A percentile compares a stretch with the other conserved stretches of the same genome.
These are phyloP conservation scores for Plagiodera versicolora DNA, from an alignment of 2,888 invertebrate species.

Conservation along the genomic window DNA sequence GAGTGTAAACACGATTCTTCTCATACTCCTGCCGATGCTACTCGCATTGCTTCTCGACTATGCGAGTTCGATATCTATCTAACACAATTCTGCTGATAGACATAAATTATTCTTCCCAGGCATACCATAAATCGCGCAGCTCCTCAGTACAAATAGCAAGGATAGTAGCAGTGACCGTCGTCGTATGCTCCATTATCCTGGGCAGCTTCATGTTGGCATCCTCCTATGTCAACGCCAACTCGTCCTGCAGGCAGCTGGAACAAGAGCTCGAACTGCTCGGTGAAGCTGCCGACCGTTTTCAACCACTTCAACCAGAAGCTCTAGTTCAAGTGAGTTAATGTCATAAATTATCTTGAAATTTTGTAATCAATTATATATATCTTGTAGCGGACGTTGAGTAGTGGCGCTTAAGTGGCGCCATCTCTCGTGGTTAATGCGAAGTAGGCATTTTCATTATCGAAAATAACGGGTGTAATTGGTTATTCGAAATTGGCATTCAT, in stretches of 20 bases:
- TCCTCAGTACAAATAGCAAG: constrained; percentile 84
- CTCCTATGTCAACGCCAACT: constrained; percentile 79
- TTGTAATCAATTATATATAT: too few relatives aligned
- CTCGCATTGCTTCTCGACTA: too few relatives aligned
- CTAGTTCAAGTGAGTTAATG: constrained; percentile 65
- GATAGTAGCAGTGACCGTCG: constrained; percentile 81
- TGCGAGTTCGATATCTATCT: too few relatives aligned
- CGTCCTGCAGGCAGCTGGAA: constrained; percentile 77
- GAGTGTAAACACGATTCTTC: too few relatives aligned
- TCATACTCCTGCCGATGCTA: too few relatives aligned
- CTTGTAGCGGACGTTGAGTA: too few relatives aligned
- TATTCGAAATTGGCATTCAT: neutral
- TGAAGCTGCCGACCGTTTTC: constrained; percentile 60
- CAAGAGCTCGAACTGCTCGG: constrained; percentile 72
- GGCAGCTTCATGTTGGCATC: constrained; percentile 83
- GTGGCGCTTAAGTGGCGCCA: too few relatives aligned
- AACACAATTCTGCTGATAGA: too few relatives aligned
- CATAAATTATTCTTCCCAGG: too few relatives aligned
- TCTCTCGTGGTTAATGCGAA: too few relatives aligned
- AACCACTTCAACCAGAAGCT: constrained; percentile 62
- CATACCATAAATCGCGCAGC: constrained; percentile 73
- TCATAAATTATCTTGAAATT: too few relatives aligned
- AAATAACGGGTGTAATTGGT: neutral
- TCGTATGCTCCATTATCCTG: constrained; percentile 77
- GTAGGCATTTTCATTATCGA: too few relatives aligned